Evolutionary conservation across 2,888 invertebrate species (phyloP).

Genomic region (Cataglyphis altisquamis): DNA sequence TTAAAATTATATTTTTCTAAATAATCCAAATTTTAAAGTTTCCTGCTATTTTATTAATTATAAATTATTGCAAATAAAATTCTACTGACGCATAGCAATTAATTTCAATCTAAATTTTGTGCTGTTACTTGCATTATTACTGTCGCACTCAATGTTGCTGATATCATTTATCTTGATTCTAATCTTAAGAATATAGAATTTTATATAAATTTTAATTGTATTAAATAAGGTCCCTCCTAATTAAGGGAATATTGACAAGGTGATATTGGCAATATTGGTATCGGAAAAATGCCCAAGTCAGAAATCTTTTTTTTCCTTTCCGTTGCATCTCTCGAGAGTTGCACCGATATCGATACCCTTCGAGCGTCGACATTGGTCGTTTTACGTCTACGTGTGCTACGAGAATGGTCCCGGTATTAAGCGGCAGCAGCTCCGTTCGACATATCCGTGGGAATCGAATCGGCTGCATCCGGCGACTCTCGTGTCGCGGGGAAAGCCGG

Average conservation of each 20-base stretch:
- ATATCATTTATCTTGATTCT: background rate
- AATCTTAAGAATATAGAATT: conserved; percentile 9
- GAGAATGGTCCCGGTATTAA: conserved; percentile 9
- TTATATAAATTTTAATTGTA: conserved; percentile 24
- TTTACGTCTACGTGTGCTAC: conserved; percentile 38
- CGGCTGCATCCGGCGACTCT: conserved; percentile 61
- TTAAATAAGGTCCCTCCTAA: background rate
- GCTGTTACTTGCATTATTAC: background rate
- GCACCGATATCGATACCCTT: conserved; percentile 16
- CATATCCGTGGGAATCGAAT: conserved; percentile 70
- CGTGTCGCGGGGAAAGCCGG: conserved; percentile 24
- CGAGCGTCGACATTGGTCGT: conserved; percentile 20
- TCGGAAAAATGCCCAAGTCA: background rate
- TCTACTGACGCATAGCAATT: background rate
- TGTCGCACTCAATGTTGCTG: background rate
- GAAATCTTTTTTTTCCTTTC: background rate
- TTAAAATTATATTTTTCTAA: background rate
- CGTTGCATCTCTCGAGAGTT: background rate
- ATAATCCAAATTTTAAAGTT: background rate
- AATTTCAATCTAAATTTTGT: background rate
- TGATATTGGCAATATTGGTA: background rate
- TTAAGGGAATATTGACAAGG: background rate
- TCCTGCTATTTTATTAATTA: background rate
- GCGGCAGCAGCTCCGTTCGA: conserved; percentile 52
- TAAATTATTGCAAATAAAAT: background rate